Conservation (phyloP, 2,888 invertebrate species). For the Tholera decimalis region DNA sequence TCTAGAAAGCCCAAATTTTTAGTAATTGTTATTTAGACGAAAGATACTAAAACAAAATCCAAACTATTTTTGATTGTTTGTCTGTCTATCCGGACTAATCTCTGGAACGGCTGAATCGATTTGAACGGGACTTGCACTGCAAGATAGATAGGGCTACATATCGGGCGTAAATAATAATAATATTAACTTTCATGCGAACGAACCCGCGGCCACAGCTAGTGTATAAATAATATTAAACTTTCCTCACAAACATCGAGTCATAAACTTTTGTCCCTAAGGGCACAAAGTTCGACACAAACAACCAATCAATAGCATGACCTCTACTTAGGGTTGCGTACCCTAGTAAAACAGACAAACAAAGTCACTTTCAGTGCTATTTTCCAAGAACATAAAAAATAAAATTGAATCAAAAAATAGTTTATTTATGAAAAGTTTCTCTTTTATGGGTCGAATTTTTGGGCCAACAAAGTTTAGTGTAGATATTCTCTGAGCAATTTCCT, state of each 20-base stretch:
- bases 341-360: constrained; percentile 6
- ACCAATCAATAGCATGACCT: constrained; percentile 48
- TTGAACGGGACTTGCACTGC: too few species aligned
- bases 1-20: too few species aligned
- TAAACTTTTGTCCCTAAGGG: constrained; percentile 30
- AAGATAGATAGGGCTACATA: too few species aligned
- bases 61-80: too few species aligned
- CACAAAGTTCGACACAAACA: constrained; percentile 32
- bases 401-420: background rate
- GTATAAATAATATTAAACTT: constrained; percentile 30
- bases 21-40: too few species aligned
- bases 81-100: too few species aligned
- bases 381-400: background rate
- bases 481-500: too few species aligned
- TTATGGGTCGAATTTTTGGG: background rate
- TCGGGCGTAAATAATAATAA: too few species aligned
- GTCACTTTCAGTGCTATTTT: constrained; percentile 3
- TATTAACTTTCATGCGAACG: too few species aligned
- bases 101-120: too few species aligned
- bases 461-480: background rate
- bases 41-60: too few species aligned
- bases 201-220: too few species aligned
- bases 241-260: background rate
- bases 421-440: background rate
- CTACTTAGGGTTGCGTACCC: constrained; percentile 12